Evolutionary conservation across 2,888 invertebrate genomes (phyloP), one percentile per base, ranked within the genome.

Genomic region (Phalera bucephala): DNA sequence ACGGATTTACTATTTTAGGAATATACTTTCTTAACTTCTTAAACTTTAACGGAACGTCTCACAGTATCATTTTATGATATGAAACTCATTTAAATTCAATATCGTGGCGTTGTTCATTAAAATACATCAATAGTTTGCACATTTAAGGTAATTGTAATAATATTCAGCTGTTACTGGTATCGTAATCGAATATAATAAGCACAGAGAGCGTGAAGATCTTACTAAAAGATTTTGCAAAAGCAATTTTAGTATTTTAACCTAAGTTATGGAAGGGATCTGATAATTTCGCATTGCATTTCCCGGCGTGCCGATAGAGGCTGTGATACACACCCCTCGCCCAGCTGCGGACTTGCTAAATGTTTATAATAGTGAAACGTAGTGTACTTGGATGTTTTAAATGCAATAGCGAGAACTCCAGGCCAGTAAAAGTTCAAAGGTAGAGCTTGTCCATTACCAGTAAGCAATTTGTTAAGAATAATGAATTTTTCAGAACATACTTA

Each of bases 181-280:
- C 81, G 75, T 84, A 87, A 85, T 85, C 80, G 79, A 85, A 86
- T 84, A 84, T 88, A 81, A 87, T 85, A 82, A 81, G 78, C 73
- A 65, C 54, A 62, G 72, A 69, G 80, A 86, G 83, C 88, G 84
- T 84, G 86, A 89, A 89, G 88, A 89, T 89, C 78, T 73, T 65
- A 66, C 64, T 68, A 66, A 74, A 77, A 81, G 88, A 89, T 88
- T 86, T 85, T 76, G 69, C 66, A 70, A 80, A 80, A 78, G 87
- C 78, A 86, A 84, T 87, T 87, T 87, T 85, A 86, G 82, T 81
- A 81, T 84, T 85, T 77, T 79, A 75, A 72, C 78, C 3, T 81
- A 80, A 86, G 80, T 84, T 87, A 88, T 85, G 75, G 77, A 72
- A 73, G 67, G 79, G 80, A 88, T 87, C 88, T 73, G 88, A 89